Evolutionary conservation across 1,140 invertebrate species (phyloP).

Genomic region (Drosophila quadrilineata): DNA sequence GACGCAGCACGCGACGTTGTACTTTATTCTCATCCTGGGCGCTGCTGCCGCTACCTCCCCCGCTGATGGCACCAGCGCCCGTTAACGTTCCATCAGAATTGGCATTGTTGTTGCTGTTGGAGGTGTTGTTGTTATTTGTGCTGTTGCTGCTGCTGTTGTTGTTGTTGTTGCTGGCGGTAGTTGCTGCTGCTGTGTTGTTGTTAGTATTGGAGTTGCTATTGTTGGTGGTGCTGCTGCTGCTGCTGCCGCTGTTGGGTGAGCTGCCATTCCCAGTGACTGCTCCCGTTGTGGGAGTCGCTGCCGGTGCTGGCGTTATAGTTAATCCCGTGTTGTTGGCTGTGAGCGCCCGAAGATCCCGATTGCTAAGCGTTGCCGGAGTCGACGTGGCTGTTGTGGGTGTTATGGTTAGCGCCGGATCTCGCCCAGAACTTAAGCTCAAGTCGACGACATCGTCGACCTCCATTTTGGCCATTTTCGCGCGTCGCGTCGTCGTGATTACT

Average conservation of each 20-base stretch:
- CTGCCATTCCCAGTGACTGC: constrained; percentile 12
- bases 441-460: constrained; percentile 85
- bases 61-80: constrained; percentile 3
- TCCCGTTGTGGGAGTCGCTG: constrained; percentile 28
- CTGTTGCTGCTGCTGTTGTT: constrained; percentile 17
- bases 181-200: constrained; percentile 19
- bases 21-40: constrained; percentile 74
- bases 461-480: constrained; percentile 84
- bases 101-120: constrained; percentile 21
- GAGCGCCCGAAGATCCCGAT: constrained; percentile 69
- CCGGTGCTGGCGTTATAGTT: constrained; percentile 73
- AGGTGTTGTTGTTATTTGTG: constrained; percentile 23
- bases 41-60: neutral
- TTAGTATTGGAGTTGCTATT: constrained; percentile 22
- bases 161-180: constrained; percentile 24
- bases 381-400: constrained; percentile 46
- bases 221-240: constrained; percentile 10
- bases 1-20: constrained; percentile 86
- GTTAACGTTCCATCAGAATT: constrained; percentile 18
- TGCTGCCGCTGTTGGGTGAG: constrained; percentile 19
- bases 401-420: constrained; percentile 78
- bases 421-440: constrained; percentile 82
- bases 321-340: constrained; percentile 72
- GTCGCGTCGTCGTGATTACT: constrained; percentile 77
- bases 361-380: constrained; percentile 43